These are phyloP conservation scores for Distichodus sexfasciatus DNA, from an alignment of 2,797 vertebrate species.

Conservation along the genomic window DNA sequence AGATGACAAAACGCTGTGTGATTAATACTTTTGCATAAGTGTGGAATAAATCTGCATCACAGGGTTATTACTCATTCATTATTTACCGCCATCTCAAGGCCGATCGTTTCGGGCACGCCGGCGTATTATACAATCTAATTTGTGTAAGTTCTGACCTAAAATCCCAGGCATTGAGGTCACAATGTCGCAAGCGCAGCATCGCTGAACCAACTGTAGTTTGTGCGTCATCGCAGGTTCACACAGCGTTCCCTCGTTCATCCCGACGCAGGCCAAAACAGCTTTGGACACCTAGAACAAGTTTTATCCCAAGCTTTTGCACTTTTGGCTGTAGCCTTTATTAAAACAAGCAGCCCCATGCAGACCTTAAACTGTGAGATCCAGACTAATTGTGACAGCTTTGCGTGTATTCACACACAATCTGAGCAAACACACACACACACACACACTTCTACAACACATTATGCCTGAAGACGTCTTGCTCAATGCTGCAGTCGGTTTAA, in stretches of 20 bases:
- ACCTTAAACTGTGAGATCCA: neutral
- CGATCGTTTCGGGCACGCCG: neutral
- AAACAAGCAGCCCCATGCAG: neutral
- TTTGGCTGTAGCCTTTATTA: slow-evolving; percentile 1
- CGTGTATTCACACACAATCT: neutral
- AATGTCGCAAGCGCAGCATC: slow-evolving; percentile 26
- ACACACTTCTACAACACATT: neutral
- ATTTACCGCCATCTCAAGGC: neutral
- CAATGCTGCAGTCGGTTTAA: no score
- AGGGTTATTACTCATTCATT: slow-evolving; percentile 7
- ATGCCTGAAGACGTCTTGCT: no score
- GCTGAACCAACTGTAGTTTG: neutral
- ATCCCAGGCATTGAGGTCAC: neutral
- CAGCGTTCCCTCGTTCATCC: slow-evolving; percentile 17
- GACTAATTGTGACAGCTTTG: neutral
- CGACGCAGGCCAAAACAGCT: slow-evolving; percentile 15
- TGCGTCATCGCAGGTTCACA: slow-evolving; percentile 18
- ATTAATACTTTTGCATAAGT: slow-evolving; percentile 18
- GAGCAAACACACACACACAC: neutral
- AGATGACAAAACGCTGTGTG: neutral
- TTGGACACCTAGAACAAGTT: neutral
- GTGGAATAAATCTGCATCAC: neutral
- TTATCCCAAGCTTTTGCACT: neutral
- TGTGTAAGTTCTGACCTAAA: neutral
- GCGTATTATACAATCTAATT: neutral